These are phyloP conservation scores for Chrysomela aeneicollis DNA, from an alignment of 2,888 invertebrate species.

Conservation along the genomic window DNA sequence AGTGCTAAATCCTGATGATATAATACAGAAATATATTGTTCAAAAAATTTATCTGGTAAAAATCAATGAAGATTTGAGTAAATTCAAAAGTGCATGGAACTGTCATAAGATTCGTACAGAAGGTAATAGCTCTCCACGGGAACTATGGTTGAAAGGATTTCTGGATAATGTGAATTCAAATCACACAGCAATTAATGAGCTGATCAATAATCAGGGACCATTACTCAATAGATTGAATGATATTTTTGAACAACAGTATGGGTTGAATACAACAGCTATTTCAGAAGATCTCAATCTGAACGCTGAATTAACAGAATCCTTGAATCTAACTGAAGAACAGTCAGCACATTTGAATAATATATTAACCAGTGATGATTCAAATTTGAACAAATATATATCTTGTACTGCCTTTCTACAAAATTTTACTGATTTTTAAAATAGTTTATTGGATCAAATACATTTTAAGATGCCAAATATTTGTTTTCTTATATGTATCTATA, in stretches of 20 bases:
- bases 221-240: neutral
- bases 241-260: slow-evolving; percentile 4
- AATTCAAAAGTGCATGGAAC: slow-evolving; percentile 9
- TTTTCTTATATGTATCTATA: no score
- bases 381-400: slow-evolving; percentile 4
- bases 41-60: slow-evolving; percentile 12
- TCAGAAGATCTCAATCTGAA: slow-evolving; percentile 13
- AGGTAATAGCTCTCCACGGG: slow-evolving; percentile 12
- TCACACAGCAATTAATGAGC: slow-evolving; percentile 17
- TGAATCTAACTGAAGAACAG: neutral
- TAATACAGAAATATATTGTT: slow-evolving; percentile 1
- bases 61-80: slow-evolving; percentile 14
- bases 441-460: no score
- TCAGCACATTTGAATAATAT: neutral
- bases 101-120: slow-evolving; percentile 11
- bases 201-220: slow-evolving; percentile 9
- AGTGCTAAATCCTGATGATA: slow-evolving; percentile 12
- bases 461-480: no score
- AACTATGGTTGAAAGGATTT: slow-evolving; percentile 15
- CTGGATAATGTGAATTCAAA: slow-evolving; percentile 14
- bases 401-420: neutral
- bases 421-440: no score
- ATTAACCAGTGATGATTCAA: slow-evolving; percentile 7
- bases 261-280: slow-evolving; percentile 9
- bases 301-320: neutral